These are phyloP conservation scores for Cirrhinus mrigala DNA, from an alignment of 2,797 vertebrate species.

Conservation along the genomic window DNA sequence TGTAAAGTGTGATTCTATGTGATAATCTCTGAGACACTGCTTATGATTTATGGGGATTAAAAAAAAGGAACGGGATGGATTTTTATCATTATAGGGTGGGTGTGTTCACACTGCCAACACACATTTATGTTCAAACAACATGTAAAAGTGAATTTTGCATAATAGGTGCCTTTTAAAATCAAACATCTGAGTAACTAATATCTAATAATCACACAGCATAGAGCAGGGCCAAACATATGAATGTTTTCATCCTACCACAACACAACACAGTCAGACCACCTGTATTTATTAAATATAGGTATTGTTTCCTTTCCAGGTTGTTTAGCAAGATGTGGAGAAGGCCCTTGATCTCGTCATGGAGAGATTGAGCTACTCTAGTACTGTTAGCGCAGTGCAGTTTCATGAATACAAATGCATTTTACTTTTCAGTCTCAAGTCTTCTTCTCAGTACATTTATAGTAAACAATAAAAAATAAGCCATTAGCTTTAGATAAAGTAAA, in stretches of 20 bases:
- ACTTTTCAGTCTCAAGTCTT: neutral
- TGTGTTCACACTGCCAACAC: too few species aligned
- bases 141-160: too few species aligned
- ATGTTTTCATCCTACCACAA: neutral
- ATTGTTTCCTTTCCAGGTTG: conserved; percentile 61
- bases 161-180: too few species aligned
- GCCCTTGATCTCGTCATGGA: conserved; percentile 61
- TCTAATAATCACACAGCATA: neutral
- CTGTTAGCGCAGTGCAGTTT: conserved; percentile 6
- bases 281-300: conserved; percentile 21
- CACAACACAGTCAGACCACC: neutral
- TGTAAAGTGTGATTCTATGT: too few species aligned
- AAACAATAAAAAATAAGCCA: conserved; percentile 2
- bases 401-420: conserved; percentile 50
- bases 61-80: too few species aligned
- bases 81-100: too few species aligned
- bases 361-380: conserved; percentile 56
- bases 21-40: too few species aligned
- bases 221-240: neutral
- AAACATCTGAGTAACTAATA: neutral
- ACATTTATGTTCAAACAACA: too few species aligned
- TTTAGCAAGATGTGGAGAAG: conserved; percentile 65
- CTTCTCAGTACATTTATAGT: conserved; percentile 18
- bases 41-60: too few species aligned
- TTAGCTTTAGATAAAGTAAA: neutral